Percentiles rank a stretch among this genome's conserved stretches.
phyloP scores from a whole-genome alignment of 2,113 vertebrate species.

The Motacilla alba region DNA sequence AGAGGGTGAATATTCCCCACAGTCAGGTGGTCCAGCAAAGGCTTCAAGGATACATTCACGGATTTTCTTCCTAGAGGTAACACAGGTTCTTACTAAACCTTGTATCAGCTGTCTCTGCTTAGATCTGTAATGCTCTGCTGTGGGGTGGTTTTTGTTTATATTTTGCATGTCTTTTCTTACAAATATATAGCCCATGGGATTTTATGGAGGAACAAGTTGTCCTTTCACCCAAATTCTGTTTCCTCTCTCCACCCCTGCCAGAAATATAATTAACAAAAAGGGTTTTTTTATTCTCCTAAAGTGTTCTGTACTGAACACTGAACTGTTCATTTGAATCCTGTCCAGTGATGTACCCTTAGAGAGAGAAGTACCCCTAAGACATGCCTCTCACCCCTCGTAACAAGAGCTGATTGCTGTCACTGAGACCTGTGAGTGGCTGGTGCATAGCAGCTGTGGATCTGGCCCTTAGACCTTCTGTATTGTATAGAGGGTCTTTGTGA shows the following conservation, averaged over 20 bases:
- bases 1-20: conserved; percentile 88
- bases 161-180: not conserved
- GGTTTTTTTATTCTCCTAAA: not conserved
- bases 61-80: conserved; percentile 76
- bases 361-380: not conserved
- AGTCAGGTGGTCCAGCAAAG: conserved; percentile 87
- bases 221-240: not conserved
- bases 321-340: not conserved
- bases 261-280: not conserved
- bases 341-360: not conserved
- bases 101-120: not conserved
- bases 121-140: not conserved
- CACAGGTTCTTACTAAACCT: not conserved
- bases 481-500: not conserved
- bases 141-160: not conserved
- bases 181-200: not conserved
- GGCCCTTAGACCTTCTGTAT: not conserved
- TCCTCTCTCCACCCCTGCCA: fast-evolving
- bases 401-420: not conserved
- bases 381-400: fast-evolving
- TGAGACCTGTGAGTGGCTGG: not conserved
- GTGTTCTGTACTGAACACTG: not conserved
- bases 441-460: not conserved
- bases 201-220: not conserved
- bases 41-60: conserved; percentile 83